A percentile compares a stretch with the other conserved stretches of the same genome.
Conservation (phyloP, 2,888 invertebrate species). For the Rhyacophila evoluta region DNA sequence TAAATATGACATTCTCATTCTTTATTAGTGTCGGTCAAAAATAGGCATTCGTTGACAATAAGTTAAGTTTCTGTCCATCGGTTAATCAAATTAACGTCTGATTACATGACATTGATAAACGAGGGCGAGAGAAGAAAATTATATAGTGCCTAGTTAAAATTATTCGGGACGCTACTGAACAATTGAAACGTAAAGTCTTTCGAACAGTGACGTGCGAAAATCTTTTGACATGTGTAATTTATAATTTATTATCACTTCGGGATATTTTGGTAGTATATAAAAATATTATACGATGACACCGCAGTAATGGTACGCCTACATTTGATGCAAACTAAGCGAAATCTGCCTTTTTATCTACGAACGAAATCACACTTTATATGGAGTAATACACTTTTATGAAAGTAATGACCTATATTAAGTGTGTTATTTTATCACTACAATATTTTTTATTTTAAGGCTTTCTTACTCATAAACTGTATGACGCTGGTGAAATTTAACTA, state of each 20-base stretch:
- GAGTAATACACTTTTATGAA: too few species aligned
- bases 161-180: background rate
- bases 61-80: background rate
- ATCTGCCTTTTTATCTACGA: too few species aligned
- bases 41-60: slow-evolving; percentile 6
- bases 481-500: too few species aligned
- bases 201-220: background rate
- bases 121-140: slow-evolving; percentile 9
- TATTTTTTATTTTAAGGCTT: too few species aligned
- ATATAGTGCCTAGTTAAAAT: slow-evolving; percentile 12
- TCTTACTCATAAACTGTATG: too few species aligned
- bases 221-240: background rate
- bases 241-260: background rate
- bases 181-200: slow-evolving; percentile 3
- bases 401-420: too few species aligned
- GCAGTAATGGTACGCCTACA: background rate
- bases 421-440: too few species aligned
- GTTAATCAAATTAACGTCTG: slow-evolving; percentile 19
- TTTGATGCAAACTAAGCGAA: background rate
- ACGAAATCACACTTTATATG: too few species aligned
- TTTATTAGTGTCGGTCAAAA: slow-evolving; percentile 22
- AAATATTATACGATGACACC: background rate
- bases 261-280: background rate
- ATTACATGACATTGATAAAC: slow-evolving; percentile 19
- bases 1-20: background rate